Evolutionary conservation across 2,888 invertebrate species (phyloP), one percentile per base, ranked within the genome.

Genomic region (Watsonalla cultraria): DNA sequence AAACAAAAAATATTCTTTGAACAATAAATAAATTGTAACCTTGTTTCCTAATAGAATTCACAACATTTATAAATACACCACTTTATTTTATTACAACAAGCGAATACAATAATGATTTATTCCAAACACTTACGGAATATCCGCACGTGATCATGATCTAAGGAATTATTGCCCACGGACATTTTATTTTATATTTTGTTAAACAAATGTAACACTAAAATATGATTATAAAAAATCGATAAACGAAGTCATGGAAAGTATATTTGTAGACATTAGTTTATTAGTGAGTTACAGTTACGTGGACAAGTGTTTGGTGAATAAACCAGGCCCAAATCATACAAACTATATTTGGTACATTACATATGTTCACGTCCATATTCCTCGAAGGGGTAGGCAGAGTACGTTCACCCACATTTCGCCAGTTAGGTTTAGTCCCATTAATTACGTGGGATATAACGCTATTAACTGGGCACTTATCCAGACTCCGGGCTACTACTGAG

Each of bases 201-300:
- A 80, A 78, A 80, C 79, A 75, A 76, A 74, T 70, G 63, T 68
- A 74, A 65, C 70, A 77, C 76, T 79, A 76, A 84, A 82, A 76
- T 84, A 84, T 78, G 84, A 81, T 79, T 82, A 86, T 88, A 87
- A 89, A 90, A 89, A 85, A 78, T 63, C 76, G 70, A 80, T 89
- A 84, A 87, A 82, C 74, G 13, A 66, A 59, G 69, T 76, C 76
- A 83, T 74, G 61, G 63, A 65, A 71, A 70, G 78, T 75, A 82
- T 80, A 85, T 80, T 74, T 85, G 84, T 84, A 76, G 85, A 84
- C 88, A 87, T 89, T 87, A 88, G 80, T 84, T 86, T 84, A 87
- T 86, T 86, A 84, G 72, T 83, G 78, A 75, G 72, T 72, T 73
- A 86, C 72, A 61, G 66, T 63, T 55, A 57, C 1, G 62, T 4